A percentile compares a stretch with the other conserved stretches of the same genome.
These are phyloP conservation scores for Sporophila hypoxantha DNA, from an alignment of 2,113 vertebrate genomes.

Conservation along the genomic window DNA sequence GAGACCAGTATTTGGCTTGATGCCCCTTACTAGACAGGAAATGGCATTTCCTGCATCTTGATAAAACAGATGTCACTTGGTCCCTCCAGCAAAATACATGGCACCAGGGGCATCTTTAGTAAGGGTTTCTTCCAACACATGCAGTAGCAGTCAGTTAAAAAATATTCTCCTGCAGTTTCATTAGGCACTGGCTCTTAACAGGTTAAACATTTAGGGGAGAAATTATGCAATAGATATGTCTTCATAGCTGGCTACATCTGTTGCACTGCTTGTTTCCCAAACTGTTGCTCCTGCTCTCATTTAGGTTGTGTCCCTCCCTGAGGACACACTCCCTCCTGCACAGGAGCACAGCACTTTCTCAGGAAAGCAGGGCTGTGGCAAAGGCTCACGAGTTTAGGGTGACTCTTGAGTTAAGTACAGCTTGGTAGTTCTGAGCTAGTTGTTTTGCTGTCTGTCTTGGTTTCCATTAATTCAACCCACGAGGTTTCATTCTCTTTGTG, in stretches of 20 bases:
- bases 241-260: background rate
- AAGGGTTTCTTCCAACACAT: background rate
- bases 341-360: background rate
- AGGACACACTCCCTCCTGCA: background rate
- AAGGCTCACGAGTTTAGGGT: background rate
- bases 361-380: background rate
- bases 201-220: background rate
- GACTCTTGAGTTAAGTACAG: background rate
- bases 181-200: background rate
- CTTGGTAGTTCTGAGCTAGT: background rate
- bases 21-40: slow-evolving; percentile 3
- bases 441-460: background rate
- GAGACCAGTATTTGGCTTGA: slow-evolving; percentile 21
- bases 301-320: background rate
- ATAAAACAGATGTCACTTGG: slow-evolving; percentile 35
- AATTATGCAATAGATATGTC: background rate
- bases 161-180: background rate
- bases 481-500: background rate
- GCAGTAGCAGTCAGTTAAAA: background rate
- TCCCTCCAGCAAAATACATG: slow-evolving; percentile 16
- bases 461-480: background rate
- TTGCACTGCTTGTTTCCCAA: background rate
- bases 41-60: slow-evolving; percentile 26
- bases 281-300: background rate
- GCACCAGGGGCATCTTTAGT: background rate